Evolutionary conservation across 2,797 vertebrate genomes (phyloP).

Genomic region (Cygnus olor): DNA sequence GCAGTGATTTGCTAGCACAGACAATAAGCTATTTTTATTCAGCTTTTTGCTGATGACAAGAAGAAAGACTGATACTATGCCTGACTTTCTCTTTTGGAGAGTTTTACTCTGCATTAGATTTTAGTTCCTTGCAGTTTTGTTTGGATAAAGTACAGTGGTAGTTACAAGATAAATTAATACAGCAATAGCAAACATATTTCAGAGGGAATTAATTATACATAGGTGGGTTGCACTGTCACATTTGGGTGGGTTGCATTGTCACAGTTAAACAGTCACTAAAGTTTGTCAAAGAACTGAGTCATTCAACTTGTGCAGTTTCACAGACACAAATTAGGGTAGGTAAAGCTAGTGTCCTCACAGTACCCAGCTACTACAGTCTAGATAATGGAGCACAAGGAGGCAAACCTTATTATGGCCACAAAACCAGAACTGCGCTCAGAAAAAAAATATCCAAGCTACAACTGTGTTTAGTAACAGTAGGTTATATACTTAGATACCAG

Average conservation of each 20-base stretch:
- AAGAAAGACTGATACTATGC: not conserved
- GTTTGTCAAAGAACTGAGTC: not conserved
- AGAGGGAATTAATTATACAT: not conserved
- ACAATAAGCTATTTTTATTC: not conserved
- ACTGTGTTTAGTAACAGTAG: not conserved
- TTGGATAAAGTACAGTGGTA: not conserved
- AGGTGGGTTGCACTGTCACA: not conserved
- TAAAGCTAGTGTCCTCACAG: not conserved
- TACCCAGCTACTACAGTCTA: not conserved
- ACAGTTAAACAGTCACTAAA: not conserved
- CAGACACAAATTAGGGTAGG: not conserved
- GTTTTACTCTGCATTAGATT: not conserved
- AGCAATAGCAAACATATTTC: not conserved
- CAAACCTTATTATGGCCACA: not conserved
- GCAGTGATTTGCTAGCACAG: not conserved
- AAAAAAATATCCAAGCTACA: not conserved
- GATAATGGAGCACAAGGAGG: not conserved
- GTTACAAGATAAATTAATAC: not conserved
- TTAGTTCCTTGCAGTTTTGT: not conserved
- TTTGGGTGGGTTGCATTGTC: not conserved
- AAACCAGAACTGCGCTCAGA: not conserved
- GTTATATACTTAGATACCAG: not conserved
- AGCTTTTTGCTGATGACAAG: not conserved
- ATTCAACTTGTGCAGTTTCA: not conserved
- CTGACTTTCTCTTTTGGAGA: not conserved